These are phyloP conservation scores for Caenorhabditis becei DNA, from an alignment of 2,888 invertebrate species.

Conservation along the genomic window DNA sequence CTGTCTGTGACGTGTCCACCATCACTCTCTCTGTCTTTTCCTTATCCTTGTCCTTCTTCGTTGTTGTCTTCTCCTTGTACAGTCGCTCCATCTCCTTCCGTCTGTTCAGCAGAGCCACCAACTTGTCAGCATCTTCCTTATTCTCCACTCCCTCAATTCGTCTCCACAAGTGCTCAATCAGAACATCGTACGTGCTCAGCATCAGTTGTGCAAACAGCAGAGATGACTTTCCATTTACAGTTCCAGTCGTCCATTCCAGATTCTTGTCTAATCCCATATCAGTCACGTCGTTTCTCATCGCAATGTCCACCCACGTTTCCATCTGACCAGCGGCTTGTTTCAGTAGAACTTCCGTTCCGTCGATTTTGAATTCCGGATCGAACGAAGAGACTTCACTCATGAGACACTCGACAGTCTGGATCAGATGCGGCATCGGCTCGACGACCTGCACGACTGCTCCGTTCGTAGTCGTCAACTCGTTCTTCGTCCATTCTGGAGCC, in stretches of 20 bases:
- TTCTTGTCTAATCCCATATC: constrained; percentile 67
- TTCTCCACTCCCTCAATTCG: constrained; percentile 56
- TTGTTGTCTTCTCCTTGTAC: constrained; percentile 31
- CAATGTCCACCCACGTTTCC: constrained; percentile 56
- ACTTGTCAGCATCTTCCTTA: constrained; percentile 50
- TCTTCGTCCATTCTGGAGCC: constrained; percentile 56
- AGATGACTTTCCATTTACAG: constrained; percentile 43
- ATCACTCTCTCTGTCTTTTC: constrained; percentile 29
- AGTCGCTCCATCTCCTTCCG: constrained; percentile 54
- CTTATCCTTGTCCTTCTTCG: constrained; percentile 36
- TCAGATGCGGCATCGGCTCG: constrained; percentile 65
- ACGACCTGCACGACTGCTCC: constrained; percentile 37
- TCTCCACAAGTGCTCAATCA: constrained; percentile 71
- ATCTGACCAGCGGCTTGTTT: constrained; percentile 41
- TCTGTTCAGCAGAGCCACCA: constrained; percentile 58
- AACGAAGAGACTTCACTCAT: constrained; percentile 51
- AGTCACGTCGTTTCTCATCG: constrained; percentile 49
- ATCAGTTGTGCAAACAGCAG: constrained; percentile 66
- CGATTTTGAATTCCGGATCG: constrained; percentile 42
- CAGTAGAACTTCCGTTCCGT: constrained; percentile 46
- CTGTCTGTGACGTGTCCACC: constrained; percentile 37
- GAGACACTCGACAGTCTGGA: constrained; percentile 64
- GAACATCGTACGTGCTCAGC: constrained; percentile 66
- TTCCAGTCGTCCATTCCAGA: constrained; percentile 64
- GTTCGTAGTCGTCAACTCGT: constrained; percentile 40